Evolutionary conservation across 2,113 vertebrate species (phyloP), one percentile per base, ranked within the genome.

Genomic region (Plestiodon gilberti): DNA sequence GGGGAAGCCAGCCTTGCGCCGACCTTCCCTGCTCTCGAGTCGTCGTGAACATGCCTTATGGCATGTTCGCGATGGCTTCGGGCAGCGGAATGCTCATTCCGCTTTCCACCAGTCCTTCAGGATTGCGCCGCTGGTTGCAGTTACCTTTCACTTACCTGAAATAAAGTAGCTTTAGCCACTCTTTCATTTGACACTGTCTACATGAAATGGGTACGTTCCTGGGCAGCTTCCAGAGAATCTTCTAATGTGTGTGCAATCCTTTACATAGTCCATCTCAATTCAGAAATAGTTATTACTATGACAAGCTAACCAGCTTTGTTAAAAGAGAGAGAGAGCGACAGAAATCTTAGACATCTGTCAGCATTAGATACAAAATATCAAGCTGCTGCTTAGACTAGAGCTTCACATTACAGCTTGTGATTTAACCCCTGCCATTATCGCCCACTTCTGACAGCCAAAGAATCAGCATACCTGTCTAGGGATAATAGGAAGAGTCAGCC

Each of bases 241-340:
- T 30, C 70, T 75, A 81, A 52, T 38, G 6, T 75, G 17, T 87
- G 43, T 81, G 78, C 61, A 87, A 61, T 87, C 86, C 92, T 59
- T 67, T 89, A 89, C 91, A 85, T 69, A 93, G 75, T 35, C 91
- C 33, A 71, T 88, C 87, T 88, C 64, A 70, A 62, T 91, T 93
- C 83, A 90, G 85, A 93, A 65, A 55, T 87, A 89, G 89, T 93
- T 92, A 89, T 77, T 82, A 80, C 89, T 83, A 65, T 84, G 79
- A 88, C 74, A 89, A 90, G 62, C 83, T 94, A 93, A 76, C 55
- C 64, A 79, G 52, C 92, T 0, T 0, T 74, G 15, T 55, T 87
- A 40, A 91, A 92, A 89, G 4, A 59, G 17, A 33, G 35, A 14
- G 43, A 4, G 61, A 38, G 75, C 85, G 70, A n/a, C 2, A 87